Evolutionary conservation across 2,113 vertebrate species (phyloP).

Genomic region (Chloropsis hardwickii): DNA sequence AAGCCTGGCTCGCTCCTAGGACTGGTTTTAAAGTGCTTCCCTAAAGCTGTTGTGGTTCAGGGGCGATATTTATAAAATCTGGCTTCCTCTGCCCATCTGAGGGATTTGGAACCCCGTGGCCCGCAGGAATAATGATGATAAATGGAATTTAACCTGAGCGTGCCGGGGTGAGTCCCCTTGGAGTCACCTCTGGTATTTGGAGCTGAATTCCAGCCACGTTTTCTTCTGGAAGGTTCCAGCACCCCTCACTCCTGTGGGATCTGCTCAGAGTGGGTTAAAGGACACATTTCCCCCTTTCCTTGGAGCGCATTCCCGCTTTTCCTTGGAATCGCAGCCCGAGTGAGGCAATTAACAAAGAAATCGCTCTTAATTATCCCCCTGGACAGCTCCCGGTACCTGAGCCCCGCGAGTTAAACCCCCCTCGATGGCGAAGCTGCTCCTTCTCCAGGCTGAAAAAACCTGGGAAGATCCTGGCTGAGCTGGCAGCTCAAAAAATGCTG

Average conservation of each 20-base stretch:
- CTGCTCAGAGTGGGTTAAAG: not conserved
- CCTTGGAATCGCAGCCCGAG: not conserved
- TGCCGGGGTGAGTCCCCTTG: not conserved
- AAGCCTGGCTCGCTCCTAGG: not conserved
- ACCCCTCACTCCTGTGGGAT: not conserved
- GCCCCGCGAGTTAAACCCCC: rapidly evolving
- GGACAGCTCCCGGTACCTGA: not conserved
- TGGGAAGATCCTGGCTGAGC: not conserved
- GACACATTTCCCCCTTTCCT: not conserved
- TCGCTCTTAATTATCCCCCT: not conserved
- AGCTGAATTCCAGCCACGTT: not conserved
- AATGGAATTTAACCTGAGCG: not conserved
- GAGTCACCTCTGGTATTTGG: not conserved
- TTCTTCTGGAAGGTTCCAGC: not conserved
- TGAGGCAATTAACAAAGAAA: not conserved
- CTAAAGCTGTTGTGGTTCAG: not conserved
- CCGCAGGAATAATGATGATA: not conserved
- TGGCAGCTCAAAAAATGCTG: not conserved
- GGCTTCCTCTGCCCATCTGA: not conserved
- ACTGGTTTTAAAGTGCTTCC: not conserved
- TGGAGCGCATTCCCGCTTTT: not conserved
- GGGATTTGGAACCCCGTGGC: not conserved
- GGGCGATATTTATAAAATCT: not conserved
- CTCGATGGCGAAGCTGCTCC: not conserved
- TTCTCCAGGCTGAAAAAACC: not conserved